A percentile compares a stretch with the other conserved stretches of the same genome.
These are phyloP conservation scores for Hirtodrosophila confusa DNA, from an alignment of 2,888 invertebrate species.

Conservation along the genomic window DNA sequence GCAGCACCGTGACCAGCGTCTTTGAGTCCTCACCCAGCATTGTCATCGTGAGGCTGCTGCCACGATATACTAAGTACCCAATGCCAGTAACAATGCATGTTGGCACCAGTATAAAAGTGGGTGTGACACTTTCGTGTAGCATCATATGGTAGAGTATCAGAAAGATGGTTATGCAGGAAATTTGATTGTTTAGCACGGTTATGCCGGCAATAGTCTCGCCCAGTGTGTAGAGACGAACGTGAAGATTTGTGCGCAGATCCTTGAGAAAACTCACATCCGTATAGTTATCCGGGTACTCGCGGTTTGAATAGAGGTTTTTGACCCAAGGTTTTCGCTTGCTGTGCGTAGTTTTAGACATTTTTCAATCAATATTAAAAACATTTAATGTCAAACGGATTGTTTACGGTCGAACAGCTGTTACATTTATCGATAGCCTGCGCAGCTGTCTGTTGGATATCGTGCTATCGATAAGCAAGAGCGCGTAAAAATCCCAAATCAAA, in stretches of 20 bases:
- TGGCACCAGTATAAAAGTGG: constrained; percentile 87
- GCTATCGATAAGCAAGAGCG: background rate
- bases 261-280: constrained; percentile 94
- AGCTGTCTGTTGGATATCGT: background rate
- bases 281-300: constrained; percentile 95
- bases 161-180: constrained; percentile 91
- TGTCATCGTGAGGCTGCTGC: constrained; percentile 59
- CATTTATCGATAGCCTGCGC: constrained; percentile 22
- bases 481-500: background rate
- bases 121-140: constrained; percentile 88
- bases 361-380: constrained; percentile 17
- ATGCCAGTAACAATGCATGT: constrained; percentile 86
- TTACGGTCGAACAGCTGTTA: constrained; percentile 44
- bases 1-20: constrained; percentile 91
- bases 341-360: constrained; percentile 48
- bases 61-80: constrained; percentile 87
- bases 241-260: constrained; percentile 92
- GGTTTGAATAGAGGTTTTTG: constrained; percentile 95
- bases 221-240: constrained; percentile 87
- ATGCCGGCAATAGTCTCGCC: constrained; percentile 90
- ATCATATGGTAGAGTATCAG: constrained; percentile 89
- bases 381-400: constrained; percentile 40
- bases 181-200: constrained; percentile 91
- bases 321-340: constrained; percentile 86
- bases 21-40: constrained; percentile 87